Conservation (phyloP, 2,113 vertebrate species). For the Strix aluco region DNA sequence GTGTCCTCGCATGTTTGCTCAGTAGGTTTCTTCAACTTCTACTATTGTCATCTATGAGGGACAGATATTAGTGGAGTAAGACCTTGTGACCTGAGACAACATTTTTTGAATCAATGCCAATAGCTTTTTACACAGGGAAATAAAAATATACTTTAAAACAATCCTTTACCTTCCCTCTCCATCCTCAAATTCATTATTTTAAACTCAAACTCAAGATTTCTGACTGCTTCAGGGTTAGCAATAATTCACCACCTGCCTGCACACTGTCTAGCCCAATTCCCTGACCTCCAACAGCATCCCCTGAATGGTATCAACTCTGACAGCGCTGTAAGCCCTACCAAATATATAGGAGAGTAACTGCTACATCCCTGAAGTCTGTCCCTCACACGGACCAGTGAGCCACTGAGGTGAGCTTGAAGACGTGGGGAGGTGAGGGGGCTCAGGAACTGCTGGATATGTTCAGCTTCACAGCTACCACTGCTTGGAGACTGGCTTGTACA, state of each 20-base stretch:
- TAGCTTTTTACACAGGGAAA: background rate
- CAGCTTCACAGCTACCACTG: background rate
- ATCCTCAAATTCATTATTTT: background rate
- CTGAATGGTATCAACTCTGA: background rate
- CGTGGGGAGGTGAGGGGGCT: rapidly evolving
- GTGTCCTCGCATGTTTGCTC: background rate
- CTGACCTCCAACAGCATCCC: background rate
- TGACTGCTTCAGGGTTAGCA: background rate
- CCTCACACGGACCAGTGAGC: background rate
- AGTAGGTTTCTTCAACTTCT: background rate
- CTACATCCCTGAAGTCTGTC: background rate
- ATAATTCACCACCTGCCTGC: background rate
- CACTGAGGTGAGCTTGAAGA: rapidly evolving
- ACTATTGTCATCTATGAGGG: background rate
- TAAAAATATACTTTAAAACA: background rate
- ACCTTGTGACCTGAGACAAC: background rate
- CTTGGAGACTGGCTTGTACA: rapidly evolving
- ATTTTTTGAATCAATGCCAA: background rate
- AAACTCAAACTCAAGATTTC: background rate
- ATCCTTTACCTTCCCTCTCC: background rate
- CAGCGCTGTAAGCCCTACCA: background rate
- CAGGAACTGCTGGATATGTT: background rate
- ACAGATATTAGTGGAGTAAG: background rate
- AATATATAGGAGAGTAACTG: background rate
- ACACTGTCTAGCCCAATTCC: background rate